These are phyloP conservation scores for Lithophane ornitopus DNA, from an alignment of 2,888 invertebrate species.

Conservation along the genomic window DNA sequence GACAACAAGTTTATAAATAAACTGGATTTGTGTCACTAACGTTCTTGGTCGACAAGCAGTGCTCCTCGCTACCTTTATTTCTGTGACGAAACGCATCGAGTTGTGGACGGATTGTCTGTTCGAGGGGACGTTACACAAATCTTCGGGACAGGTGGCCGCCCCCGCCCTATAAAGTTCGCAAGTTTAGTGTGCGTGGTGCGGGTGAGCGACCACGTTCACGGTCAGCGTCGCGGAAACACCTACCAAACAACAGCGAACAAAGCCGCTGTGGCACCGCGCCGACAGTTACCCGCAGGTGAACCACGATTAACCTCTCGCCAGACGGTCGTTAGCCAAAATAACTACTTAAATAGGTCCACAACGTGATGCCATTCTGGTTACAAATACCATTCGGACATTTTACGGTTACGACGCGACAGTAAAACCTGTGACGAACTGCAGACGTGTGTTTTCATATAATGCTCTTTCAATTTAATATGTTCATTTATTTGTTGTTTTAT, in stretches of 20 bases:
- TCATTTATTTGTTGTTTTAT: conserved; percentile 34
- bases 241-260: conserved; percentile 77
- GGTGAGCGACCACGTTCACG: conserved; percentile 88
- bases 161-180: conserved; percentile 83
- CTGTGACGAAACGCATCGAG: conserved; percentile 72
- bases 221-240: conserved; percentile 74
- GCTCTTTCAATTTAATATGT: conserved; percentile 63
- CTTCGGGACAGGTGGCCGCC: conserved; percentile 80
- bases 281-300: conserved; percentile 86
- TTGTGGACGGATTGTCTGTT: conserved; percentile 77
- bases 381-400: conserved; percentile 80
- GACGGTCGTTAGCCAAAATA: conserved; percentile 82
- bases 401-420: conserved; percentile 78
- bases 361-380: conserved; percentile 79
- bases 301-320: conserved; percentile 85
- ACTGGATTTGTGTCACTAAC: conserved; percentile 28
- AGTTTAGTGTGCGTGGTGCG: conserved; percentile 79
- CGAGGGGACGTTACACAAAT: conserved; percentile 80
- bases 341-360: conserved; percentile 79
- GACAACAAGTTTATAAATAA: conserved; percentile 35
- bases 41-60: conserved; percentile 57
- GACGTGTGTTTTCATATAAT: conserved; percentile 67
- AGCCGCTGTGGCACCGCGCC: conserved; percentile 73
- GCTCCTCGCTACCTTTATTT: conserved; percentile 66
- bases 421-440: conserved; percentile 81